Conservation (phyloP, 1,140 invertebrate genomes). For the Trissolcus basalis region DNA sequence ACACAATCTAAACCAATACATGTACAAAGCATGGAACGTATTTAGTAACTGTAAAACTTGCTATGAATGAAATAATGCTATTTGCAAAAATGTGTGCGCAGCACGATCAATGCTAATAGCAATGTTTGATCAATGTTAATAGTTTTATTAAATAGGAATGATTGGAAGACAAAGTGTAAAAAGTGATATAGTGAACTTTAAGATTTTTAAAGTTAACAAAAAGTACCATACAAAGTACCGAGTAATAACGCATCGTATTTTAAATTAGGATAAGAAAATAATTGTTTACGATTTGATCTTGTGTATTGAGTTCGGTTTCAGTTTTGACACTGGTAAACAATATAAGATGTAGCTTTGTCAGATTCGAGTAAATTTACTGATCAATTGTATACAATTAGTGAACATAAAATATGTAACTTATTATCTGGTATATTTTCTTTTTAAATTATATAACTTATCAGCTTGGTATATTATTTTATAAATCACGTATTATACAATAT, state of each 20-base stretch:
- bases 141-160: constrained; percentile 23
- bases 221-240: not conserved
- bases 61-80: constrained; percentile 23
- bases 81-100: constrained; percentile 5
- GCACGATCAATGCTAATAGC: constrained; percentile 9
- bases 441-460: too few relatives aligned
- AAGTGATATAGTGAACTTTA: constrained; percentile 17
- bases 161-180: constrained; percentile 23
- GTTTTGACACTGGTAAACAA: not conserved
- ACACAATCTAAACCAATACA: constrained; percentile 16
- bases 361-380: constrained; percentile 6
- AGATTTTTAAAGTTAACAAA: constrained; percentile 11
- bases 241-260: not conserved
- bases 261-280: not conserved
- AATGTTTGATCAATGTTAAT: constrained; percentile 21
- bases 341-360: not conserved
- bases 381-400: constrained; percentile 4
- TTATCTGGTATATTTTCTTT: too few relatives aligned
- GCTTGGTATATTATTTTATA: constrained; percentile 14
- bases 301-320: not conserved
- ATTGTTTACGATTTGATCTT: not conserved
- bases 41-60: constrained; percentile 8
- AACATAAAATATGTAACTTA: constrained; percentile 1
- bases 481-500: constrained; percentile 1
- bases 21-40: constrained; percentile 33